Conservation (phyloP, 1,140 invertebrate species). For the Drosophila littoralis region DNA sequence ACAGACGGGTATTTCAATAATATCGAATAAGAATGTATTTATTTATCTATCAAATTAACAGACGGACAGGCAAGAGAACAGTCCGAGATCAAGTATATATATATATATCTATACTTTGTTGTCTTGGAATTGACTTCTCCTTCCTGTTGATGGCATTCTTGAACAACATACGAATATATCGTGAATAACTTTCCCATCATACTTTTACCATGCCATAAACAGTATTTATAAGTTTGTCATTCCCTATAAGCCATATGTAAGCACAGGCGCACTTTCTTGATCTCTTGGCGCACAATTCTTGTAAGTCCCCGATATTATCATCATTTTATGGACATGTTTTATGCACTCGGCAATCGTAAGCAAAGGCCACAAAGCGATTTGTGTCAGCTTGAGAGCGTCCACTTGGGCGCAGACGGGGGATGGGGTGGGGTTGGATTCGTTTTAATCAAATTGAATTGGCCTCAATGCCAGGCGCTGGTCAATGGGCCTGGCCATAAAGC, state of each 20-base stretch:
- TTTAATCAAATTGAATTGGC: conserved; percentile 68
- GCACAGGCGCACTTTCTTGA: neutral
- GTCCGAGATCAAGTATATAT: too few species aligned
- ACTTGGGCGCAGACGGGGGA: conserved; percentile 4
- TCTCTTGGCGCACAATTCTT: neutral
- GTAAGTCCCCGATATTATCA: neutral
- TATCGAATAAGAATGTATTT: too few species aligned
- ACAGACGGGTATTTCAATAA: too few species aligned
- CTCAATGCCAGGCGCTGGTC: conserved; percentile 50
- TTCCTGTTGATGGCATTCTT: too few species aligned
- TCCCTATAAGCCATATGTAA: neutral
- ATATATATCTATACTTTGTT: too few species aligned
- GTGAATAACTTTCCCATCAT: too few species aligned
- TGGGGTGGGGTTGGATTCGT: neutral
- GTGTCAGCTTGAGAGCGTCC: conserved; percentile 31
- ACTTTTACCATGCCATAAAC: neutral
- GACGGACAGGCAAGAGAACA: too few species aligned
- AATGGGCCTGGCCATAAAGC: conserved; percentile 49
- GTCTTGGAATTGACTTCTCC: too few species aligned
- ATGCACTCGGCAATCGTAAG: conserved; percentile 25
- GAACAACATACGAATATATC: too few species aligned
- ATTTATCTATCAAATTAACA: too few species aligned
- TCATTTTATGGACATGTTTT: conserved; percentile 25
- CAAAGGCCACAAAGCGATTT: conserved; percentile 47
- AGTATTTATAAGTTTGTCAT: neutral